Evolutionary conservation across 2,888 invertebrate genomes (phyloP).

Genomic region (Netelia melanura): DNA sequence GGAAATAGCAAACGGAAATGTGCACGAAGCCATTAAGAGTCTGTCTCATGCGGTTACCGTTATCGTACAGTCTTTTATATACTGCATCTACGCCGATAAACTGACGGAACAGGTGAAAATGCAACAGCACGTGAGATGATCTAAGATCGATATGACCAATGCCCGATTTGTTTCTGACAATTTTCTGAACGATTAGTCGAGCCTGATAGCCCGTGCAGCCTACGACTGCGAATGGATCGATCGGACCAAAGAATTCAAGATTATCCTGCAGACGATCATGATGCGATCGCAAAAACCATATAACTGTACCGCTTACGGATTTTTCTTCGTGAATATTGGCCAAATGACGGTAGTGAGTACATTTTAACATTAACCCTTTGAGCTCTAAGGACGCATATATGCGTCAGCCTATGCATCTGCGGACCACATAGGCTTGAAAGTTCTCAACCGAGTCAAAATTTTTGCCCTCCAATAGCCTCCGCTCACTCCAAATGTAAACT

Average conservation of each 20-base stretch:
- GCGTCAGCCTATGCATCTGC: too few species aligned
- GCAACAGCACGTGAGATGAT: neutral
- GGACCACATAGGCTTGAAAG: too few species aligned
- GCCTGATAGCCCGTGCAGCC: slow-evolving; percentile 63
- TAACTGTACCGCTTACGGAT: slow-evolving; percentile 67
- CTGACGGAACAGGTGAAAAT: slow-evolving; percentile 67
- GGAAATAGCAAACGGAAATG: slow-evolving; percentile 38
- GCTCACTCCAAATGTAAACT: too few species aligned
- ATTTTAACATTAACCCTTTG: neutral
- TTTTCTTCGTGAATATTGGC: slow-evolving; percentile 66
- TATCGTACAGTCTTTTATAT: slow-evolving; percentile 67
- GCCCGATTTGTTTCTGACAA: neutral
- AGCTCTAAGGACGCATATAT: too few species aligned
- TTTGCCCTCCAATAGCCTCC: too few species aligned
- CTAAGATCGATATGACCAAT: neutral
- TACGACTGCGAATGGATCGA: slow-evolving; percentile 67
- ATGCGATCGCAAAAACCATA: slow-evolving; percentile 66
- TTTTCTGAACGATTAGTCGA: slow-evolving; percentile 49
- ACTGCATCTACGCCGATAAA: slow-evolving; percentile 69
- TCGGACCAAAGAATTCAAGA: slow-evolving; percentile 61
- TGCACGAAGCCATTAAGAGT: slow-evolving; percentile 60
- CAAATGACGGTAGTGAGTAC: slow-evolving; percentile 64
- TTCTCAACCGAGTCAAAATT: too few species aligned
- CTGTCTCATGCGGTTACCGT: slow-evolving; percentile 66
- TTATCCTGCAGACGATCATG: slow-evolving; percentile 64